Conservation (phyloP, 64 coral and sea anemone genomes). For the Montipora efflorescens region DNA sequence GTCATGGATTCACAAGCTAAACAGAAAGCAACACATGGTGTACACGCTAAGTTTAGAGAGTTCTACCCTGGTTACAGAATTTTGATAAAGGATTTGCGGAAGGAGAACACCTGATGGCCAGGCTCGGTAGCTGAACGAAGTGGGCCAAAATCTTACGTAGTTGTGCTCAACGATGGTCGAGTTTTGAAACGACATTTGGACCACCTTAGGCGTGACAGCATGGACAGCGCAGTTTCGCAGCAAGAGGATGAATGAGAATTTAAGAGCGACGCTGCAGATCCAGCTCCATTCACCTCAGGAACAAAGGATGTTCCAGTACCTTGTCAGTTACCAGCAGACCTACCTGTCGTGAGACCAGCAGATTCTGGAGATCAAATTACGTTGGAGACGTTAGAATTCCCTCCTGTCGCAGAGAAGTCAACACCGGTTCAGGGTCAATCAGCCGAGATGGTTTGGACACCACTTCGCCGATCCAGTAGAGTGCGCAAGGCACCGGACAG, state of each 20-base stretch:
- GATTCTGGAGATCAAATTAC: background rate
- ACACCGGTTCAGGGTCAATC: too few species aligned
- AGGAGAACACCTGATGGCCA: conserved; percentile 33
- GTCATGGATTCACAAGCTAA: conserved; percentile 39
- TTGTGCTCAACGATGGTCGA: conserved; percentile 44
- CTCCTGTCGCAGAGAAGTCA: too few species aligned
- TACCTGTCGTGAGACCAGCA: background rate
- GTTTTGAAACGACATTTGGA: conserved; percentile 56
- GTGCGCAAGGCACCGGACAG: too few species aligned
- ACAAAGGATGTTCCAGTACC: background rate
- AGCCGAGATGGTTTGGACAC: too few species aligned
- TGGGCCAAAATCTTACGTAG: conserved; percentile 30
- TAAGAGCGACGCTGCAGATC: background rate
- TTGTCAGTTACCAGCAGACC: background rate
- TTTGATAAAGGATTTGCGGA: background rate
- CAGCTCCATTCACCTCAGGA: background rate
- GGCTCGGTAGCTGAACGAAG: conserved; percentile 40
- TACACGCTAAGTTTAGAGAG: conserved; percentile 28
- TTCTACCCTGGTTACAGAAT: conserved; percentile 39
- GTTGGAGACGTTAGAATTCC: too few species aligned
- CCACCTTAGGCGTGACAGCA: conserved; percentile 11
- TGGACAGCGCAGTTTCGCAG: background rate
- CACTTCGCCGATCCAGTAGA: too few species aligned
- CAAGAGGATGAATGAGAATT: background rate
- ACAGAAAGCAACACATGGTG: conserved; percentile 33